phyloP scores from a whole-genome alignment of 2,797 vertebrate species.

The Poeciliopsis infans region DNA sequence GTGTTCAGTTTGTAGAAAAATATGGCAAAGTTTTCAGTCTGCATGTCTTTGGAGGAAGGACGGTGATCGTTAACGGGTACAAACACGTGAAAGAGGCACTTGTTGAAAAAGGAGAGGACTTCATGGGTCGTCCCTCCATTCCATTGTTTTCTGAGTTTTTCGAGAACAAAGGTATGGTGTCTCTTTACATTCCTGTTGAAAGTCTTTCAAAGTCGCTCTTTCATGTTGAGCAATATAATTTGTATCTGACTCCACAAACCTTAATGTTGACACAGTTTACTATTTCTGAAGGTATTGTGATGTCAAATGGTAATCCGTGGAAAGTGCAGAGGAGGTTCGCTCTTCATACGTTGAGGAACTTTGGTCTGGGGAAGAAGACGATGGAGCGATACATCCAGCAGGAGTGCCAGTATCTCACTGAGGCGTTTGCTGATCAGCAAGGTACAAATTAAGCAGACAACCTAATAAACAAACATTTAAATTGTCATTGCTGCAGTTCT shows the following conservation, averaged over 20 bases:
- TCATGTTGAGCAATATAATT: not conserved
- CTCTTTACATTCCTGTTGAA: not conserved
- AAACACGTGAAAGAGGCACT: slow-evolving; percentile 68
- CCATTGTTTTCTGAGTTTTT: slow-evolving; percentile 16
- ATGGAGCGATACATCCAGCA: slow-evolving; percentile 68
- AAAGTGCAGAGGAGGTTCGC: slow-evolving; percentile 74
- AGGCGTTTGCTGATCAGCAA: slow-evolving; percentile 59
- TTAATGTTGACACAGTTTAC: not conserved
- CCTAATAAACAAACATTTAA: not conserved
- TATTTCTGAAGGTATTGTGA: slow-evolving; percentile 59
- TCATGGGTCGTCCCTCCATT: slow-evolving; percentile 44
- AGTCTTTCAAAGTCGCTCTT: not conserved
- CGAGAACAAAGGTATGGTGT: slow-evolving; percentile 43
- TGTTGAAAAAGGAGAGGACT: slow-evolving; percentile 59
- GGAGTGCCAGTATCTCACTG: slow-evolving; percentile 64
- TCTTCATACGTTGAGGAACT: slow-evolving; percentile 71
- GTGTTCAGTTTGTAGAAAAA: slow-evolving; percentile 65
- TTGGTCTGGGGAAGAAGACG: slow-evolving; percentile 68
- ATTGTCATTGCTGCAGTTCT: not conserved
- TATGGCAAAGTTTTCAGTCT: slow-evolving; percentile 71
- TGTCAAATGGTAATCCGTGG: slow-evolving; percentile 65
- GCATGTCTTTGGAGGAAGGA: slow-evolving; percentile 53
- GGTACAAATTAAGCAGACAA: slow-evolving; percentile 30
- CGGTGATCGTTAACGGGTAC: slow-evolving; percentile 66
- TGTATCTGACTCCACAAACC: not conserved